Conservation (phyloP, 1,140 invertebrate genomes). For the Amyelois transitella region DNA sequence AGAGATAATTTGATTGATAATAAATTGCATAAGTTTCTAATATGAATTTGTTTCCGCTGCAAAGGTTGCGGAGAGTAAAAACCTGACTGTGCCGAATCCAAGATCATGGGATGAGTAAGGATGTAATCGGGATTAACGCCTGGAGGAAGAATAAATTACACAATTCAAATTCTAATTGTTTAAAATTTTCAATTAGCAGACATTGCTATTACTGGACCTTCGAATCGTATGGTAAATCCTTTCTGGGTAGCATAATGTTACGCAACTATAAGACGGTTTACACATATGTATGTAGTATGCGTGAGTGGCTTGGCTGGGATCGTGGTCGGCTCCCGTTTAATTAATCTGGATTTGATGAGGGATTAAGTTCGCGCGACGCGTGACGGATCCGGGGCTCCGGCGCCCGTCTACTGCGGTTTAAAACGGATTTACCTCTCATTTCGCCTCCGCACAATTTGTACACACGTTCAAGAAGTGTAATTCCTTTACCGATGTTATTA, state of each 20-base stretch:
- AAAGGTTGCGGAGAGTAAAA: too few relatives aligned
- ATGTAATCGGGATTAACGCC: too few relatives aligned
- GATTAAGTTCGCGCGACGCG: conserved; percentile 63
- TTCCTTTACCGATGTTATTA: conserved; percentile 18
- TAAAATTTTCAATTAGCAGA: too few relatives aligned
- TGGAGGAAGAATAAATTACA: too few relatives aligned
- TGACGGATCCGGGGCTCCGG: conserved; percentile 56
- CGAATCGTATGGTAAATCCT: background rate
- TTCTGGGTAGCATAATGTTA: background rate
- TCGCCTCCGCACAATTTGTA: conserved; percentile 49
- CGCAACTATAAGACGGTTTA: conserved; percentile 7
- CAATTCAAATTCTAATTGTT: too few relatives aligned
- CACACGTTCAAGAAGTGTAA: conserved; percentile 44
- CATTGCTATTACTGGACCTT: background rate
- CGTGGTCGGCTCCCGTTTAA: conserved; percentile 58
- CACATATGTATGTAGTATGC: conserved; percentile 6
- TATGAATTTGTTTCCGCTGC: too few relatives aligned
- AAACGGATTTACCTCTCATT: conserved; percentile 63
- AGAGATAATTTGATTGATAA: too few relatives aligned
- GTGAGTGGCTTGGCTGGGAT: conserved; percentile 10
- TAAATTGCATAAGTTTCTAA: too few relatives aligned
- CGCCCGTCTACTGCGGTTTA: conserved; percentile 53
- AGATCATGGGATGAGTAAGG: too few relatives aligned
- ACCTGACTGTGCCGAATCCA: too few relatives aligned
- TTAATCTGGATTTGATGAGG: conserved; percentile 72